A percentile compares a stretch with the other conserved stretches of the same genome.
Conservation (phyloP, 2,797 vertebrate species). For the Callimico goeldii region DNA sequence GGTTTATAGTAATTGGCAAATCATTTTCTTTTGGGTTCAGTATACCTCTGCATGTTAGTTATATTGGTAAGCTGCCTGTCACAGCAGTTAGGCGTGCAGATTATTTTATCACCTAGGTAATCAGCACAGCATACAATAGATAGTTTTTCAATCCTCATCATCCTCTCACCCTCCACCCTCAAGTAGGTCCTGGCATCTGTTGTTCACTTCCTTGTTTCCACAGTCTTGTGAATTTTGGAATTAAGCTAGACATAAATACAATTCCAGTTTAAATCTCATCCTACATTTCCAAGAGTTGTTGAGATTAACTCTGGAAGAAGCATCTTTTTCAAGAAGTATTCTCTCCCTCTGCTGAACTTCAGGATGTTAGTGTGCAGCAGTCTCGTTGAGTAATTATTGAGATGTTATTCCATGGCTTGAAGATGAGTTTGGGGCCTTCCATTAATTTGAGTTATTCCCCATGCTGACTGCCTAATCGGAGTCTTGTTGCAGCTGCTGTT, state of each 20-base stretch:
- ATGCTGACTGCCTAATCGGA: constrained; percentile 8
- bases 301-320: not conserved
- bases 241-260: not conserved
- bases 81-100: not conserved
- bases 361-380: rapidly evolving
- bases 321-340: not conserved
- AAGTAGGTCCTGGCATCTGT: not conserved
- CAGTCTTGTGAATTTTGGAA: not conserved
- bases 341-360: not conserved
- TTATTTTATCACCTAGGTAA: not conserved
- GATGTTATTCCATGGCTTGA: not conserved
- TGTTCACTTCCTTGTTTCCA: not conserved
- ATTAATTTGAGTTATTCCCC: constrained; percentile 54
- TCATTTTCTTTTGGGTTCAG: not conserved
- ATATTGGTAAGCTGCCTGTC: not conserved
- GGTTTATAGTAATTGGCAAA: not conserved
- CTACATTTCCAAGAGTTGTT: not conserved
- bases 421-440: constrained; percentile 2
- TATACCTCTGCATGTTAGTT: not conserved
- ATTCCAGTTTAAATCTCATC: not conserved
- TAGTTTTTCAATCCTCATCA: not conserved
- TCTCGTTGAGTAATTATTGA: not conserved
- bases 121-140: not conserved
- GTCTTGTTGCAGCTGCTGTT: constrained; percentile 63
- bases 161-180: not conserved